Base-by-base conservation (phyloP, 2,797 vertebrate genomes). In the Poeciliopsis turneri region DNA sequence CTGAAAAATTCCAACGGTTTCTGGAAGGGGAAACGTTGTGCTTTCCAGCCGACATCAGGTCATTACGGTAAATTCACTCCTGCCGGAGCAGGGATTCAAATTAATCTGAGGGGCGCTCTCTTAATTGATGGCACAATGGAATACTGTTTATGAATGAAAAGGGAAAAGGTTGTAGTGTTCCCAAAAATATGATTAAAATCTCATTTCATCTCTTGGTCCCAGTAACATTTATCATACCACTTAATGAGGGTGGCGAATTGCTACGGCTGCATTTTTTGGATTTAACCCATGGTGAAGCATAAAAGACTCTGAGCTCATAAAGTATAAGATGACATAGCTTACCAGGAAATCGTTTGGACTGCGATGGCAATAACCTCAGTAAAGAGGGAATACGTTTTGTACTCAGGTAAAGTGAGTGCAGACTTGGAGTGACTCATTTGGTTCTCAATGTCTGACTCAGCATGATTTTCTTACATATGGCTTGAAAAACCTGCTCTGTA, bases 301-400 rank as follows among this genome's bases (percentile, higher is more conserved):
- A 45, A 45, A 2, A 49, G 46, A 68, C 61, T n/a, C 7, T 25
- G 18, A 28, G 13, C 28, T 68, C 33, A 76, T 23, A 64, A 23
- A 46, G 13, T n/a, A 28, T 61, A 59, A 64, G 33, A 75, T 33
- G 25, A 11, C 41, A 45, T 6, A 12, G 57, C 20, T 15, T n/a
- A 53, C 47, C 5, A 64, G 18, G 20, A 53, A 25, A 23, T 51
- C 3, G 9, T 10, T 51, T n/a, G 18, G 15, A 61, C 33, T 61
- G 15, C 13, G 43, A 75, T 23, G 20, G 7, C 30, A 36, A n/a
- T 30, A 76, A 66, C 3, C 9, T 45, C 41, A 30, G 9, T 72
- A 39, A 55, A 51, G 23, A 76, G n/a, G n/a, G 78, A 80, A 81
- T 73, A 13, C 61, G 7, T 51, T 51, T 20, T 18, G 49, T 51